Base-by-base conservation (phyloP, 2,888 invertebrate species). In the Leucoptera coffeella region DNA sequence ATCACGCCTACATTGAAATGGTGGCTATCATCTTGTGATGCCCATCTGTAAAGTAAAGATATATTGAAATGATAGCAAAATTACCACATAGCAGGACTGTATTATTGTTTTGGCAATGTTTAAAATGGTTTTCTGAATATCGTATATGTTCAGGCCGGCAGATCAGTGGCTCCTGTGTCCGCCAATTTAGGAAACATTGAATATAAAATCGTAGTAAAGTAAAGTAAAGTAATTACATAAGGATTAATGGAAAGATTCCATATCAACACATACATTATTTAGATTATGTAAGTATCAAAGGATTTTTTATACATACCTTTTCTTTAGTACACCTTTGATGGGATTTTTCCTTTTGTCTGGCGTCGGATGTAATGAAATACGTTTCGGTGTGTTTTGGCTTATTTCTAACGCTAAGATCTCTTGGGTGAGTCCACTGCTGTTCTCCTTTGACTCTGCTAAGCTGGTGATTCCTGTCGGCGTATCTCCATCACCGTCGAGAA, bases 381-480 rank as follows among this genome's bases (percentile, higher is more conserved):
- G 74, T 45, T 78, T 78, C 1, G 83, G 83, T 8, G 82, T 82
- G 33, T 77, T 77, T 37, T 80, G 78, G 27, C 74, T 78, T 10
- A 83, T 69, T 34, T 81, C 82, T 30, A 83, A 45, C 0, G 78
- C 72, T 50, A 77, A 73, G 20, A 83, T 82, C 47, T 84, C 84
- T 40, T 82, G 80, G 3, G 84, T 84, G 2, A 83, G 58, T 0
- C 84, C 83, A 22, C 81, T 80, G 40, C 72, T 74, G 30, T 71
- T 67, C 30, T 47, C 55, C 29, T 67, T 71, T 0, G 55, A 59
- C 26, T 62, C 62, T 2, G 44, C 39, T 8, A 67, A 43, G 32
- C 59, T 61, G 3, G 55, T 56, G 2, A 67, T 58, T 15, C 65
- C 61, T 3, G 65, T 64, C 0, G 69, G 64, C 4, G 61, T 65